Evolutionary conservation across 2,797 vertebrate genomes (phyloP).

Genomic region (Syngnathus rostellatus): DNA sequence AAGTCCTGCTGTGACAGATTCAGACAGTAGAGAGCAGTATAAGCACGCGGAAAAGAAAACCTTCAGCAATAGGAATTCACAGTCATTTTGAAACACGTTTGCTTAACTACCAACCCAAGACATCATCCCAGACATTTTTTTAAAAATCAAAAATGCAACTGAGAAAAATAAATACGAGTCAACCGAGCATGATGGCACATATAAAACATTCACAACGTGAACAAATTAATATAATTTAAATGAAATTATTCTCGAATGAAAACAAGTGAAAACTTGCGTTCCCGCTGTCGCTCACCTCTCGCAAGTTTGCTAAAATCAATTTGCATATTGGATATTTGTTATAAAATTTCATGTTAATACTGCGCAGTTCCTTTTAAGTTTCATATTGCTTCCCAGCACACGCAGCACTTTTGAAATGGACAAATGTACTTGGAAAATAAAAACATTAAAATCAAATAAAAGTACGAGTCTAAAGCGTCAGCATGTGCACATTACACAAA

Average conservation of each 20-base stretch:
- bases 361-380: neutral
- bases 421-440: neutral
- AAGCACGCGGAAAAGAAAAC: conserved; percentile 15
- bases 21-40: conserved; percentile 52
- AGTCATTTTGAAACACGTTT: neutral
- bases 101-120: neutral
- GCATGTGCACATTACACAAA: neutral
- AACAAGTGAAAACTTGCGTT: neutral
- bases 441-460: neutral
- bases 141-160: neutral
- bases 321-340: neutral
- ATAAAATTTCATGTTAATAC: neutral
- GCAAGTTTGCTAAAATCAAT: neutral
- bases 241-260: neutral
- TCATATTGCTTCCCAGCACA: neutral
- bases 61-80: neutral
- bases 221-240: neutral
- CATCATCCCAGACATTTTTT: neutral
- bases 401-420: neutral
- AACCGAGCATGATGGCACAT: neutral
- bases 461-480: neutral
- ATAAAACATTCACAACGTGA: neutral
- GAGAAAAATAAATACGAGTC: neutral
- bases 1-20: neutral
- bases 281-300: neutral